phyloP scores from a whole-genome alignment of 1,140 invertebrate species.

The Zaprionus lachaisei region DNA sequence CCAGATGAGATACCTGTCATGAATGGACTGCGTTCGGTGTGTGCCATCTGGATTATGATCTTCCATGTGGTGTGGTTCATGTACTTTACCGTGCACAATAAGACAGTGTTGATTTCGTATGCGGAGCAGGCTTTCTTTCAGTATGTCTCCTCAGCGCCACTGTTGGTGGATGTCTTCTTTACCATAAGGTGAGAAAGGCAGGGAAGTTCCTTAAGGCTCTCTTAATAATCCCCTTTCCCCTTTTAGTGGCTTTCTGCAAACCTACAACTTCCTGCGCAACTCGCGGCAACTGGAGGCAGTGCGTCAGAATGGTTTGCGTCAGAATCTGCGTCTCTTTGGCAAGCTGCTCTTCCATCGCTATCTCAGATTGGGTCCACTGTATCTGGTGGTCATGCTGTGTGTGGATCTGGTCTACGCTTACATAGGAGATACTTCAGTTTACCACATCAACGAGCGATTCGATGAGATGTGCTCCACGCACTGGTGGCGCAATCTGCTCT shows the following conservation, averaged over 20 bases:
- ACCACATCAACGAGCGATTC: conserved; percentile 85
- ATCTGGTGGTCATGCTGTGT: conserved; percentile 85
- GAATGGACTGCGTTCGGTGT: conserved; percentile 80
- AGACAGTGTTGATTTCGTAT: conserved; percentile 77
- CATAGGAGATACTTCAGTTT: conserved; percentile 85
- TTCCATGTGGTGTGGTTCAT: conserved; percentile 84
- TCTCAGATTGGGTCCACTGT: conserved; percentile 85
- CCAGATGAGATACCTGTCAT: conserved; percentile 74
- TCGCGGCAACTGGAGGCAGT: conserved; percentile 65
- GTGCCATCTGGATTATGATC: conserved; percentile 80
- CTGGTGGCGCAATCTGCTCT: conserved; percentile 89
- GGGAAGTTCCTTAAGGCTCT: no score
- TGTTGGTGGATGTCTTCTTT: conserved; percentile 84
- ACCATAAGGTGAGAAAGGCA: conserved; percentile 72
- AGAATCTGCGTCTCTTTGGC: conserved; percentile 74
- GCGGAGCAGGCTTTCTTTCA: conserved; percentile 80
- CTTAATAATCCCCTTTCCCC: background rate
- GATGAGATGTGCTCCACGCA: conserved; percentile 86
- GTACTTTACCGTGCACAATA: conserved; percentile 82
- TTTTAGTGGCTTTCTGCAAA: conserved; percentile 78
- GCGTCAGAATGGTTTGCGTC: conserved; percentile 55
- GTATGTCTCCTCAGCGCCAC: conserved; percentile 79
- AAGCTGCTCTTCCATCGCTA: conserved; percentile 81
- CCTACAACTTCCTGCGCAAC: conserved; percentile 80
- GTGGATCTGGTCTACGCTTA: conserved; percentile 85